Evolutionary conservation across 1,140 invertebrate genomes (phyloP), one percentile per base, ranked within the genome.

Genomic region (Drosophila teissieri): DNA sequence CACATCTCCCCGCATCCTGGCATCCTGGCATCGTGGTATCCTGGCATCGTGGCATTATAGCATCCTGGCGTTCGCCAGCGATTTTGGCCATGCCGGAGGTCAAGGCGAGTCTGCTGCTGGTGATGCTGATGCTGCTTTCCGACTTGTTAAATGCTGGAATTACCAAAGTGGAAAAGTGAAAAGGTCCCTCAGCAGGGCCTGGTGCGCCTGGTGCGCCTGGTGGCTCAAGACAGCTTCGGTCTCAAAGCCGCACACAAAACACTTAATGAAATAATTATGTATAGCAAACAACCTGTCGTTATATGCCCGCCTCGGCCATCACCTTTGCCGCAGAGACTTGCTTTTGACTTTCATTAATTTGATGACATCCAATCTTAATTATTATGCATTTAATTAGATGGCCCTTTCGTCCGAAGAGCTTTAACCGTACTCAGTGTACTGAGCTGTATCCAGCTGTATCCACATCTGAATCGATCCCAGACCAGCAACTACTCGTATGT

Each of bases 221-320:
- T 31, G 36, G 67, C 64, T 69, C 52, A 19, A 19, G 46, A 51
- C 57, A 55, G 68, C 34, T 31, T 27, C 12, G 55, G 19, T 37
- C 52, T 60, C 15, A 49, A 53, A 75, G 63, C 7, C 64, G 51
- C 51, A 68, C 46, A 68, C 73, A 54, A 68, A 76, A 77, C 83
- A 83, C 82, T 86, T 89, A 86, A 83, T 83, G 76, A 86, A 89
- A 86, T 86, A 86, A 86, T 86, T 88, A 86, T 86, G 76, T 73
- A 77, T 83, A 86, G 67, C 67, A 74, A 89, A 83, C 79, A 73
- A 78, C 57, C 62, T 78, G 69, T 54, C 67, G 55, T 63, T 78
- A 64, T 64, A 42, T 65, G 60, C 81, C 79, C 79, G 62, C 73
- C 80, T 78, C 51, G 65, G 73, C 78, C 64, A 65, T 68, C 64